Conservation (phyloP, 2,113 vertebrate species). For the Andinoacara biseriatus region DNA sequence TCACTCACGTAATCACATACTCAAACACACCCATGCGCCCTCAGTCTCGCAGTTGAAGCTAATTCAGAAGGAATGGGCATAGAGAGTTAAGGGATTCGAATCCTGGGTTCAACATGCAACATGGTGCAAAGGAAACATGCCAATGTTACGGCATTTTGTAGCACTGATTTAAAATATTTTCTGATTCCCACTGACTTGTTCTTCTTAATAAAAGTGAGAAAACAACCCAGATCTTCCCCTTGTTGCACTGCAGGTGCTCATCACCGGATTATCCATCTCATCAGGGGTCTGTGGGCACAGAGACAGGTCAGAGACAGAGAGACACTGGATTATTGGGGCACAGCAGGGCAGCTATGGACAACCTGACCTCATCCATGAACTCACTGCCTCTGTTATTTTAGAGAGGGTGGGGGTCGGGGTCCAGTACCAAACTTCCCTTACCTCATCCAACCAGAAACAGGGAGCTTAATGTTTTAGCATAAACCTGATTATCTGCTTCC, state of each 20-base stretch:
- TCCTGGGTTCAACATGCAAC: not conserved
- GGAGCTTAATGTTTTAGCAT: constrained; percentile 48
- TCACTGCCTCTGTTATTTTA: constrained; percentile 76
- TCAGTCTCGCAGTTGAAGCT: not conserved
- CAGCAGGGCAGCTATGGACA: constrained; percentile 67
- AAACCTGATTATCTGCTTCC: constrained; percentile 62
- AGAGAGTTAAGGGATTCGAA: not conserved
- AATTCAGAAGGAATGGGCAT: not conserved
- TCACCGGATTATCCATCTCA: constrained; percentile 66
- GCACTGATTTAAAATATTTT: not conserved
- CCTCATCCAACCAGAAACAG: constrained; percentile 66
- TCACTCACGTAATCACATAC: not conserved
- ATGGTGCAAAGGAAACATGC: not conserved
- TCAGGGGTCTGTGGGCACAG: constrained; percentile 58
- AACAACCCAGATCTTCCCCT: constrained; percentile 49
- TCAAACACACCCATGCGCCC: not conserved
- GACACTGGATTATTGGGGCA: constrained; percentile 73
- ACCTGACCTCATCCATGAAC: constrained; percentile 76
- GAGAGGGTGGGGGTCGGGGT: constrained; percentile 31
- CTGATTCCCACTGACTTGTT: constrained; percentile 1
- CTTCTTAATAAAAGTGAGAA: constrained; percentile 40
- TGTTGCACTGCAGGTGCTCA: constrained; percentile 63
- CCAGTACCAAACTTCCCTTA: constrained; percentile 49
- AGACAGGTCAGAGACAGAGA: constrained; percentile 68
- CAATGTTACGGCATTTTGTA: not conserved